These are phyloP conservation scores for Megaceryle maxima DNA, from an alignment of 2,113 vertebrate genomes.

Conservation along the genomic window DNA sequence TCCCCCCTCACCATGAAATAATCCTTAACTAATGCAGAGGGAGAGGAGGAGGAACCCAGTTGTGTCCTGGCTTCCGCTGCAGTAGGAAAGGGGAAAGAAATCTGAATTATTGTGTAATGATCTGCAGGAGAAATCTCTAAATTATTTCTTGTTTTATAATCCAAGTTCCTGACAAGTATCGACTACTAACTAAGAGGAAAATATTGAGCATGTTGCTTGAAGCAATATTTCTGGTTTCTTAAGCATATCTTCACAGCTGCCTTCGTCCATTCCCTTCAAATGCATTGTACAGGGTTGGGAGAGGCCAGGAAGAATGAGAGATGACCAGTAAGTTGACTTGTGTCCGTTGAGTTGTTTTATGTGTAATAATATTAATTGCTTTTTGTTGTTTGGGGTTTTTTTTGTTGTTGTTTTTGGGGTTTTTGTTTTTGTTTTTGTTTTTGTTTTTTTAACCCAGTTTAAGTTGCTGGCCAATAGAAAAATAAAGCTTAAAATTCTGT, in stretches of 20 bases:
- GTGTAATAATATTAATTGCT: conserved; percentile 35
- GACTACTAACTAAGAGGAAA: conserved; percentile 48
- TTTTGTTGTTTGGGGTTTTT: not conserved
- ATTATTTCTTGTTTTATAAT: conserved; percentile 48
- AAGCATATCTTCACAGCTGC: conserved; percentile 30
- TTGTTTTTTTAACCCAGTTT: conserved; percentile 39
- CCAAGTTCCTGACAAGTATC: conserved; percentile 10
- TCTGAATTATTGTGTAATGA: conserved; percentile 40
- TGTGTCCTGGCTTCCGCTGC: not conserved
- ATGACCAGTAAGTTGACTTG: not conserved
- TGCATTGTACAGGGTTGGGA: not conserved
- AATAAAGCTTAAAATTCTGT: conserved; percentile 65
- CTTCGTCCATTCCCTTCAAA: not conserved
- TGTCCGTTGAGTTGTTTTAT: conserved; percentile 17
- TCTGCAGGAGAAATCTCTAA: conserved; percentile 46
- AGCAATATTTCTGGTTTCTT: conserved; percentile 47
- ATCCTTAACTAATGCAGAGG: conserved; percentile 32
- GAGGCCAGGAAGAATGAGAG: conserved; percentile 2
- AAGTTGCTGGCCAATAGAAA: conserved; percentile 67
- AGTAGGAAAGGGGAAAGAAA: not conserved
- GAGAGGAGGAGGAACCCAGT: not conserved
- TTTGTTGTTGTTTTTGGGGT: no score
- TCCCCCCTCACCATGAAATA: not conserved
- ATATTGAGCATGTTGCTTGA: conserved; percentile 58
- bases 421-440: not conserved